Percentiles rank a stretch among this genome's conserved stretches.
phyloP scores from a whole-genome alignment of 2,797 vertebrate genomes.

The Danio tinwini region DNA sequence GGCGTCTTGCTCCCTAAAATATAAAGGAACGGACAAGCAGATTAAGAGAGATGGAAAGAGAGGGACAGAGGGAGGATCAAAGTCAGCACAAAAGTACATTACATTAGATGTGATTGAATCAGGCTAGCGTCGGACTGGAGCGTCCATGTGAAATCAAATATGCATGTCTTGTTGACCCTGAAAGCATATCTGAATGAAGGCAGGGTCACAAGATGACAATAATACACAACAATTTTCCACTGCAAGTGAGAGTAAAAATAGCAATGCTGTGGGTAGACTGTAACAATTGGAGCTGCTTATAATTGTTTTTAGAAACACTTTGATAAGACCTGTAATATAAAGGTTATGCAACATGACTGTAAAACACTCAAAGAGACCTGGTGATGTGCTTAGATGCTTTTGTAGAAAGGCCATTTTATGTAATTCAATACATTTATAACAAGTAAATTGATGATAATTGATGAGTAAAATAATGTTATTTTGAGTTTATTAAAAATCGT shows the following conservation, averaged over 20 bases:
- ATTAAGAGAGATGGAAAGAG: background rate
- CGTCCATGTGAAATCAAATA: conserved; percentile 34
- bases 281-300: background rate
- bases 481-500: no score
- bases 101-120: conserved; percentile 52
- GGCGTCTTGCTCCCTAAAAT: conserved; percentile 53
- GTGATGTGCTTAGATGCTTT: background rate
- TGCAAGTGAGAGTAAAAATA: conserved; percentile 6
- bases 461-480: no score
- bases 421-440: no score
- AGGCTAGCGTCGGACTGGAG: conserved; percentile 4
- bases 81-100: conserved; percentile 19
- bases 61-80: background rate
- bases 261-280: background rate
- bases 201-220: conserved; percentile 33
- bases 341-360: background rate
- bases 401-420: background rate
- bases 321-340: background rate
- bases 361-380: background rate
- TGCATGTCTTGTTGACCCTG: conserved; percentile 21
- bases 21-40: conserved; percentile 7
- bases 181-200: conserved; percentile 1
- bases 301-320: background rate
- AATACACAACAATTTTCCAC: background rate
- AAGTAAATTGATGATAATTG: no score